phyloP scores from a whole-genome alignment of 2,888 invertebrate genomes.

The Seira musarum region DNA sequence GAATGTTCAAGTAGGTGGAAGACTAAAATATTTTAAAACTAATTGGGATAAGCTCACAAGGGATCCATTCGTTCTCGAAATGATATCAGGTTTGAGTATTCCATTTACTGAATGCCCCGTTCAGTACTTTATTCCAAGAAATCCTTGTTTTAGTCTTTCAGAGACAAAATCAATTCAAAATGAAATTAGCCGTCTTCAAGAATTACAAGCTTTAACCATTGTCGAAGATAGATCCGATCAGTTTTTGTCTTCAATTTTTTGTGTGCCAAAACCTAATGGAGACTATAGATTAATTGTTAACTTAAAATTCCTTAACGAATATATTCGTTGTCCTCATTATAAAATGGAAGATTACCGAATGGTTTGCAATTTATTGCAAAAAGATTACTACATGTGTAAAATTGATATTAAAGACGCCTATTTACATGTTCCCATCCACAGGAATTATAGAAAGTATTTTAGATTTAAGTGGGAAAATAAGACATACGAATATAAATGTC shows the following conservation, averaged over 20 bases:
- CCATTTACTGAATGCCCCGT: too few species aligned
- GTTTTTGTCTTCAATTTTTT: slow-evolving; percentile 44
- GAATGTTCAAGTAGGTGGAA: too few species aligned
- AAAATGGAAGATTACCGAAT: slow-evolving; percentile 51
- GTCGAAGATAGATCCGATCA: too few species aligned
- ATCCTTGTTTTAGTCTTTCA: too few species aligned
- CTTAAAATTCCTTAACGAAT: slow-evolving; percentile 50
- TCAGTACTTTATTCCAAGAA: too few species aligned
- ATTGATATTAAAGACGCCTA: slow-evolving; percentile 56
- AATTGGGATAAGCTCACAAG: too few species aligned
- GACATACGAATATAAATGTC: slow-evolving; percentile 34
- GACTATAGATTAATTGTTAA: slow-evolving; percentile 44
- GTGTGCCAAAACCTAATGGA: slow-evolving; percentile 48
- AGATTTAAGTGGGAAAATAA: slow-evolving; percentile 34
- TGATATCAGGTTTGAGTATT: too few species aligned
- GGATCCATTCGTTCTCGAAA: too few species aligned
- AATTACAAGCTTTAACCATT: too few species aligned
- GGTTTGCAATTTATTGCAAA: slow-evolving; percentile 29
- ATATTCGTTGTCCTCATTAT: slow-evolving; percentile 44
- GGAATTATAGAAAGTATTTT: slow-evolving; percentile 29
- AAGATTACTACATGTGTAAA: slow-evolving; percentile 21
- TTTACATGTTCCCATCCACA: slow-evolving; percentile 31
- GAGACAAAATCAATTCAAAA: too few species aligned
- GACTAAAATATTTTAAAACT: too few species aligned
- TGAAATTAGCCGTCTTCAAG: too few species aligned